Base-by-base conservation (phyloP, 2,797 vertebrate genomes). In the Ctenopoma multispine region DNA sequence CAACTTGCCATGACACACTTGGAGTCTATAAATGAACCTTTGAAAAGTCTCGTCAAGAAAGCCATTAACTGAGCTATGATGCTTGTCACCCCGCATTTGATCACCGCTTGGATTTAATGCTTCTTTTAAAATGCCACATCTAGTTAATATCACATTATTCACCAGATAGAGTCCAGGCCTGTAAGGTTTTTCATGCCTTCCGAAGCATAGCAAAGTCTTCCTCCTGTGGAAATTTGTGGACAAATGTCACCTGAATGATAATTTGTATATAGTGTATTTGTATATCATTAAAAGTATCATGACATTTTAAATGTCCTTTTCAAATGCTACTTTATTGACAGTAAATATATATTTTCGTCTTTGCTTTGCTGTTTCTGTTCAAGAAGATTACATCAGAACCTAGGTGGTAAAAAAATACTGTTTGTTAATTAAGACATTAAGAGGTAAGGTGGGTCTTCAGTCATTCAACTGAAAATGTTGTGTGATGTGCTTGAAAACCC, bases 111-210 rank as follows among this genome's bases (percentile, higher is more conserved):
- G 62, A 82, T 82, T 88, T 87, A 90, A 91, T 86, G 68, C 77
- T 80, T 86, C 71, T 87, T 90, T 90, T 82, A 85, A 90, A 91
- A 90, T 90, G 83, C 92, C 88, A 90, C 79, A 83, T 88, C 69
- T 82, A 81, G 67, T 92, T 88, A 90, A 84, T 79, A 89, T 89
- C 80, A 87, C 62, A 91, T 85, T 82, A 87, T 89, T 91, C 81
- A 86, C 54, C 58, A 64, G 50, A 80, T 72, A 72, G 31, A 81
- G 65, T 69, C 38, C 29, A 24, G 75, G 47, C 69, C 64, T 79
- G 78, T 56, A 63, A 69, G 73, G 50, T 58, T 79, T 83, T 82
- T 79, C 63, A 81, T 84, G 83, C 63, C 63, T 72, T 80, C 62
- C 21, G 69, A 80, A 80, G 56, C 23, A 1, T 1, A 47, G 34